These are phyloP conservation scores for Manduca sexta DNA, from an alignment of 1,140 invertebrate species.

Conservation along the genomic window DNA sequence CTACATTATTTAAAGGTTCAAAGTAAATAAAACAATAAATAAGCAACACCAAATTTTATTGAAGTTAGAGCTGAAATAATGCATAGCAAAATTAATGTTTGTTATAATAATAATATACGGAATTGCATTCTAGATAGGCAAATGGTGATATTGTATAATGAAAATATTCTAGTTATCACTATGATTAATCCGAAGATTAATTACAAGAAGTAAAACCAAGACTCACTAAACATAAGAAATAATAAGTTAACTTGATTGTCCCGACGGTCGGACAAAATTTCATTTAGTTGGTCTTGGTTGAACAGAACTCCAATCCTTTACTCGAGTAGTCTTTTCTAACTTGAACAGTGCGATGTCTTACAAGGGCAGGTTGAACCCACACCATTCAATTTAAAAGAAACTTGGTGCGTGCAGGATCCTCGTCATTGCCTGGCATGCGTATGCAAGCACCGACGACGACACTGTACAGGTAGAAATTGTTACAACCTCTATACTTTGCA, in stretches of 20 bases:
- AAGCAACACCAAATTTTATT: slow-evolving; percentile 66
- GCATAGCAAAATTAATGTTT: slow-evolving; percentile 30
- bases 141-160: background rate
- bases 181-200: slow-evolving; percentile 37
- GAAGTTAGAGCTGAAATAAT: slow-evolving; percentile 51
- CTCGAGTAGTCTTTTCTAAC: slow-evolving; percentile 68
- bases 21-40: slow-evolving; percentile 18
- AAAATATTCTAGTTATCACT: slow-evolving; percentile 14
- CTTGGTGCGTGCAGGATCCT: slow-evolving; percentile 55
- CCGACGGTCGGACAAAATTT: slow-evolving; percentile 45
- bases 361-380: slow-evolving; percentile 57
- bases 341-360: slow-evolving; percentile 67
- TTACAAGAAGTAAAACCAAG: slow-evolving; percentile 66
- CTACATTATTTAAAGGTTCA: background rate
- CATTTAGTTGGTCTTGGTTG: slow-evolving; percentile 74
- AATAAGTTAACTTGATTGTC: slow-evolving; percentile 38
- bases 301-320: slow-evolving; percentile 70
- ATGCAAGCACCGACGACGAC: slow-evolving; percentile 40
- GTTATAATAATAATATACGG: background rate
- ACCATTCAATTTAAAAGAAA: slow-evolving; percentile 73
- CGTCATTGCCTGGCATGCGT: slow-evolving; percentile 26
- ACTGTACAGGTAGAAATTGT: slow-evolving; percentile 67
- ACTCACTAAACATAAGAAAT: slow-evolving; percentile 71
- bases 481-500: slow-evolving; percentile 92
- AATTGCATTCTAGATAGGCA: background rate